Base-by-base conservation (phyloP, 2,113 vertebrate genomes). In the Xenopus borealis region DNA sequence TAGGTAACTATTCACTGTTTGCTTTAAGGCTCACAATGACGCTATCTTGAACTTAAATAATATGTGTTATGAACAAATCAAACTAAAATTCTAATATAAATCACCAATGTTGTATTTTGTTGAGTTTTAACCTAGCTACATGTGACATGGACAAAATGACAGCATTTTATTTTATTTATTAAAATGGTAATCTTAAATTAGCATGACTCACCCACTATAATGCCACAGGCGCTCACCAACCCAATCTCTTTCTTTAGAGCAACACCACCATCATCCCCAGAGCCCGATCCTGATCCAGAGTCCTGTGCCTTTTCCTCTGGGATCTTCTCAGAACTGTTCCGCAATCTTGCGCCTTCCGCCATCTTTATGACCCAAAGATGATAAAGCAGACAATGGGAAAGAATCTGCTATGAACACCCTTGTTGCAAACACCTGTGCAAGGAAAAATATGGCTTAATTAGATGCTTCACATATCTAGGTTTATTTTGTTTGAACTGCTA, bases 221-320 rank as follows among this genome's bases (percentile, higher is more conserved):
- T 96, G 0, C 95, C 95, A 45, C 95, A 97, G 13, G 92, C 95
- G 78, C 95, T 97, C 75, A 95, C 89, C 16, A 97, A 90, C 33
- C 95, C 95, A 52, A 97, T 97, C 74, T 96, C 93, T 57, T 97
- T 95, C 90, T 96, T 96, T 79, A 97, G 89, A 4, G 92, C 91
- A 14, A 97, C 95, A 4, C 90, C 92, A 2, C 84, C 83, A 47
- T 52, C 84, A 14, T 45, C 68, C 10, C 58, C 74, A 61, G 68
- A 65, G 47, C 74, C 69, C 17, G 74, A 27, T 27, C 23, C 23
- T 27, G 23, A 73, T 30, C 75, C 81, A 0, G 79, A 79, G 50
- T 73, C 86, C 88, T 0, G 83, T 64, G 40, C 33, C 66, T 18
- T 47, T 69, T 58, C 81, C 69, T 23, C 67, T 81, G 0, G 3